Base-by-base conservation (phyloP, 2,113 vertebrate genomes). In the Halichoeres trimaculatus region DNA sequence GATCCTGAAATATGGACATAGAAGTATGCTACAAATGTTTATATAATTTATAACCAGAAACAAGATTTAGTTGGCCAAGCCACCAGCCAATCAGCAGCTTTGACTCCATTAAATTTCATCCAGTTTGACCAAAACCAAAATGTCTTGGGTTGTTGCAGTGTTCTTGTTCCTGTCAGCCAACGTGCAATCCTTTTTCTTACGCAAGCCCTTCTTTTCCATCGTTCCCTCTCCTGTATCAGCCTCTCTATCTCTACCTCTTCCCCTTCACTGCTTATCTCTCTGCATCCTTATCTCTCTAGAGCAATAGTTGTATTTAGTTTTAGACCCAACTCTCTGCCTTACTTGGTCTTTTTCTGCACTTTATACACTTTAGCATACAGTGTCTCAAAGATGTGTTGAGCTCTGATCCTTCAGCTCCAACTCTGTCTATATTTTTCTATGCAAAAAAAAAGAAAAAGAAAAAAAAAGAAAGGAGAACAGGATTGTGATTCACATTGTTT, bases 401-500 rank as follows among this genome's bases (percentile, higher is more conserved):
- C 24, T 87, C 68, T 59, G 61, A 63, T 71, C 68, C 50, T 70
- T 70, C 74, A 76, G 62, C 77, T 81, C 45, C 63, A 60, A 55
- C 63, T 72, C 52, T 76, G 70, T 89, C 67, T 62, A 74, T 73
- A 72, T 82, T 85, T 86, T 89, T 90, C 92, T 93, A 93, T 94
- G 90, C 93, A 92, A 92, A 87, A 76, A 84, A 30, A 30, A 30
- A 6, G 30, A 6, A 6, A n/a, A n/a, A n/a, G n/a, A 92, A 92
- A 87, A 76, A 84, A 30, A 30, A 30, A 6, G 30, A 6, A 6
- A n/a, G n/a, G n/a, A n/a, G n/a, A 74, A 70, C 63, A 54, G 60
- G 48, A 78, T 80, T 71, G 66, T 74, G 66, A 74, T 67, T 52
- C 38, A 71, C 19, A 72, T 67, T 35, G 14, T 57, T 55, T 59